Conservation (phyloP, 92 coral and sea anemone genomes). For the Phymanthus crucifer region DNA sequence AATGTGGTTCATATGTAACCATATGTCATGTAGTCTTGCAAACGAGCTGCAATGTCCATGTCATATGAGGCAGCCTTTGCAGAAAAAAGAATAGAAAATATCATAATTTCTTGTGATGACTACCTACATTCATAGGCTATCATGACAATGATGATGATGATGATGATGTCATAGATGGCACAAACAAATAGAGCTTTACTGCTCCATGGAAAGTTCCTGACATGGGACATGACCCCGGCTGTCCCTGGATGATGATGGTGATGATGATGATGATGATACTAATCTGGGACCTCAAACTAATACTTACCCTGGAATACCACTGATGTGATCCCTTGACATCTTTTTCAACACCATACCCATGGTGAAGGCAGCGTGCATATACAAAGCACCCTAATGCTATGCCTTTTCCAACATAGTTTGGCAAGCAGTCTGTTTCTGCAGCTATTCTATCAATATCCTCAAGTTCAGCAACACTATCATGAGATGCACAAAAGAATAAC, state of each 20-base stretch:
- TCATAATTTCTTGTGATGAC: neutral
- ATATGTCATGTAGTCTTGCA: conserved; percentile 87
- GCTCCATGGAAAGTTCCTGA: no score
- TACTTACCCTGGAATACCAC: conserved; percentile 88
- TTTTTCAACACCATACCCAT: conserved; percentile 80
- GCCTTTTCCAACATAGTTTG: conserved; percentile 90
- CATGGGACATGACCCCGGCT: no score
- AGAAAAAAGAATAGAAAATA: neutral
- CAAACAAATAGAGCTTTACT: no score
- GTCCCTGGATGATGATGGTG: no score
- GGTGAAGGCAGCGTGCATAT: conserved; percentile 85
- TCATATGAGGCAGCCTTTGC: conserved; percentile 82
- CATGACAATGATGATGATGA: neutral
- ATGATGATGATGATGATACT: neutral
- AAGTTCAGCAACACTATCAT: conserved; percentile 85
- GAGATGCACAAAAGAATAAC: neutral
- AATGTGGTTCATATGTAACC: conserved; percentile 65
- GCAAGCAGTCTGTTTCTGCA: conserved; percentile 82
- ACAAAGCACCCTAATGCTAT: conserved; percentile 92
- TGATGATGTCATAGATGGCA: no score
- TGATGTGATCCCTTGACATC: conserved; percentile 65
- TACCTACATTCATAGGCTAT: neutral
- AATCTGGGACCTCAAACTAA: neutral
- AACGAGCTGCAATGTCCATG: conserved; percentile 88
- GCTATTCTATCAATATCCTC: conserved; percentile 89